These are phyloP conservation scores for Orthonyx spaldingii DNA, from an alignment of 2,113 vertebrate genomes.

Conservation along the genomic window DNA sequence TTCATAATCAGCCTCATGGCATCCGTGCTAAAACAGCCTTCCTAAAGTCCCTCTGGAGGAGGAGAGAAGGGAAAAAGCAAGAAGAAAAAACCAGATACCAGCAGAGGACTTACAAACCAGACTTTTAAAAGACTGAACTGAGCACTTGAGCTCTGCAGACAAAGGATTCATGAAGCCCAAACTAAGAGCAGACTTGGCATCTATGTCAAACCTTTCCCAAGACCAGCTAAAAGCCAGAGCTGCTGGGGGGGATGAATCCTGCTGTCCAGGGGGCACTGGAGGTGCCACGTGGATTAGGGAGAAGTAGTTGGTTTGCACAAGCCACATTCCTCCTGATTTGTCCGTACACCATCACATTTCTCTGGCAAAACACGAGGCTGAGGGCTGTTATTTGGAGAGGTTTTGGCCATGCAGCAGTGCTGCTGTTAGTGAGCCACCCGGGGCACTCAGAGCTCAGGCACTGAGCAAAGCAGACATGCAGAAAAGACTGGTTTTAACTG, in stretches of 20 bases:
- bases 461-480: background rate
- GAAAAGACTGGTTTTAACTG: background rate
- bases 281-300: accelerated
- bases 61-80: background rate
- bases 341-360: accelerated
- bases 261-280: background rate
- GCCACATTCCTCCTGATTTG: accelerated
- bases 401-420: accelerated
- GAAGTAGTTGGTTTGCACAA: background rate
- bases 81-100: background rate
- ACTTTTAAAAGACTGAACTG: background rate
- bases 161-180: background rate
- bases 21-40: background rate
- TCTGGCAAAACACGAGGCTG: accelerated
- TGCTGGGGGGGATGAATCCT: background rate
- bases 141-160: background rate
- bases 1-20: background rate
- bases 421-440: accelerated
- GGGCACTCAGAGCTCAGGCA: accelerated
- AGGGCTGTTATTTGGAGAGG: background rate
- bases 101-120: background rate
- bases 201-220: background rate
- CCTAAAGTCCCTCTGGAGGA: background rate
- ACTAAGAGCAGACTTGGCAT: background rate
- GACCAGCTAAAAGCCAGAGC: background rate